A percentile compares a stretch with the other conserved stretches of the same genome.
phyloP scores from a whole-genome alignment of 2,888 invertebrate genomes.

The Mythimna pallens region DNA sequence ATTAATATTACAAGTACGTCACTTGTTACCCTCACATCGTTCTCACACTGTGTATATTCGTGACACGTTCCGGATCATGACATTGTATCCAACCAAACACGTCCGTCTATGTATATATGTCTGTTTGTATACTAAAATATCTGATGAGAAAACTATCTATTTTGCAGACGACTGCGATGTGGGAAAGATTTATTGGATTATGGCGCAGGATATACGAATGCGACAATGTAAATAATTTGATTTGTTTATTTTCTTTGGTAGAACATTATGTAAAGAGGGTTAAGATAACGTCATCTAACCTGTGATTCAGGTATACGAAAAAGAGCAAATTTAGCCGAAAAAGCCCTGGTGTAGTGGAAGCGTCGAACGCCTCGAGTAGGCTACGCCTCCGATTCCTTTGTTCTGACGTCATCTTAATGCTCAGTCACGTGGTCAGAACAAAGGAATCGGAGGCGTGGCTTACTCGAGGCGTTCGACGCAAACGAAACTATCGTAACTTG shows the following conservation, averaged over 20 bases:
- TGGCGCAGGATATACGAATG: background rate
- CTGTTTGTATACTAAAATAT: conserved; percentile 37
- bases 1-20: conserved; percentile 23
- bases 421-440: no score
- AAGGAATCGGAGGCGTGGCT: no score
- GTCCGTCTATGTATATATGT: conserved; percentile 20
- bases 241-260: background rate
- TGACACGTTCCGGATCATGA: conserved; percentile 49
- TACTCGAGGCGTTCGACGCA: no score
- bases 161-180: conserved; percentile 7
- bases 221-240: conserved; percentile 6
- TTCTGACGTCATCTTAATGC: no score
- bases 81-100: conserved; percentile 47
- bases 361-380: no score
- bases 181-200: conserved; percentile 27
- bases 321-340: background rate
- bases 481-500: no score
- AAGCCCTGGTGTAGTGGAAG: background rate
- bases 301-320: background rate
- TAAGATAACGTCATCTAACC: background rate
- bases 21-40: conserved; percentile 12
- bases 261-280: background rate
- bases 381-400: no score
- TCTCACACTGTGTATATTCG: conserved; percentile 40
- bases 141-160: conserved; percentile 42